Evolutionary conservation across 2,888 invertebrate genomes (phyloP).

Genomic region (Boloria euphrosyne): DNA sequence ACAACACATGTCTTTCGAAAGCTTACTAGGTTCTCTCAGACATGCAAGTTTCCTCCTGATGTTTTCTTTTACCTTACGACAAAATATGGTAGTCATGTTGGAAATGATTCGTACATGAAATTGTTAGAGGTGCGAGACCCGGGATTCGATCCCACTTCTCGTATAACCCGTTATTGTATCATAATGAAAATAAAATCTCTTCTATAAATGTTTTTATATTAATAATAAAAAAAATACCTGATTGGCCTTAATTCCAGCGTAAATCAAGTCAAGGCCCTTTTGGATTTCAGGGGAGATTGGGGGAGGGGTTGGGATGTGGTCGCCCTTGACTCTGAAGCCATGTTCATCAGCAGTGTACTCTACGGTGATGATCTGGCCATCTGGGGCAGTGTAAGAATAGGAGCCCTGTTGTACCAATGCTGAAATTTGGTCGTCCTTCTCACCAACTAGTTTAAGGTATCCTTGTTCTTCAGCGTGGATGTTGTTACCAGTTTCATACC

Average conservation of each 20-base stretch:
- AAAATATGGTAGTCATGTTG: too few relatives aligned
- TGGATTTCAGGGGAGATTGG: slow-evolving; percentile 93
- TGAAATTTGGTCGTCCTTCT: slow-evolving; percentile 74
- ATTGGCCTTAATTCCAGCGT: slow-evolving; percentile 88
- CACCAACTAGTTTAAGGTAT: slow-evolving; percentile 86
- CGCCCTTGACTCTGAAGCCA: slow-evolving; percentile 91
- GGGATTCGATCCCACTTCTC: too few relatives aligned
- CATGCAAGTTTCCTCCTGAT: too few relatives aligned
- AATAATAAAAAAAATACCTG: slow-evolving; percentile 50
- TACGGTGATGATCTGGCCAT: slow-evolving; percentile 88
- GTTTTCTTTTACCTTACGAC: too few relatives aligned
- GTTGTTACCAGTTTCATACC: slow-evolving; percentile 92
- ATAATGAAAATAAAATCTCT: too few relatives aligned
- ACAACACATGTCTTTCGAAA: too few relatives aligned
- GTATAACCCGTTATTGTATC: too few relatives aligned
- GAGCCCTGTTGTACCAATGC: slow-evolving; percentile 90
- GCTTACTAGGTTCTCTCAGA: too few relatives aligned
- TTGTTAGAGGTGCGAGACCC: too few relatives aligned
- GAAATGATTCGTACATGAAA: too few relatives aligned
- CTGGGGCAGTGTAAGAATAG: slow-evolving; percentile 90
- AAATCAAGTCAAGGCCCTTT: slow-evolving; percentile 93
- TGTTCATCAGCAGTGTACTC: slow-evolving; percentile 92
- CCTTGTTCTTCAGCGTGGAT: slow-evolving; percentile 91
- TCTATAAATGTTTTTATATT: too few relatives aligned
- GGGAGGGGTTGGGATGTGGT: slow-evolving; percentile 92